Conservation (phyloP, 1,140 invertebrate genomes). For the Bombyx mori region DNA sequence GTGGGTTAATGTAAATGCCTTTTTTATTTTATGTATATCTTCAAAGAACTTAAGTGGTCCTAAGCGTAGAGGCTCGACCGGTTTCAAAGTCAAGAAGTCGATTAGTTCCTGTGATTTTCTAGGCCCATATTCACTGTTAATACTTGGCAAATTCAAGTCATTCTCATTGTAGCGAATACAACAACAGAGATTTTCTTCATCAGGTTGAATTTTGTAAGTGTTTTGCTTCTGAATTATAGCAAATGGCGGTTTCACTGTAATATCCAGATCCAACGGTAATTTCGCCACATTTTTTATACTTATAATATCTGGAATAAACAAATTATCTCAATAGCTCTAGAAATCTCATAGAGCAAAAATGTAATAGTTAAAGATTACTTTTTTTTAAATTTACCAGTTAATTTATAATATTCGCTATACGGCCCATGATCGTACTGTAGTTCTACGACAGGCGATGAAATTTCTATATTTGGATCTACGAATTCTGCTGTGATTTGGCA, state of each 20-base stretch:
- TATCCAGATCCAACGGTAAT: constrained; percentile 50
- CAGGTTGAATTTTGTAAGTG: constrained; percentile 38
- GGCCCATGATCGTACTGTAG: constrained; percentile 58
- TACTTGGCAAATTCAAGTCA: constrained; percentile 41
- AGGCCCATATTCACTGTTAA: constrained; percentile 28
- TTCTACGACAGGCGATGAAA: constrained; percentile 39
- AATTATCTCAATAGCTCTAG: background rate
- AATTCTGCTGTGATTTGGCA: constrained; percentile 51
- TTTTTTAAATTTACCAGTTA: constrained; percentile 39
- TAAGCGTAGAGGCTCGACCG: constrained; percentile 38
- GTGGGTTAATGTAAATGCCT: constrained; percentile 44
- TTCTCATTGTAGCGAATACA: constrained; percentile 49
- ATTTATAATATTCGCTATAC: constrained; percentile 58
- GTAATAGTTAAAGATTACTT: background rate
- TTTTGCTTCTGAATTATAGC: constrained; percentile 45
- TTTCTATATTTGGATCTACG: constrained; percentile 59
- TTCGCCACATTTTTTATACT: constrained; percentile 60
- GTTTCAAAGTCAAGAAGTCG: constrained; percentile 47
- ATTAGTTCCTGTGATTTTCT: constrained; percentile 37
- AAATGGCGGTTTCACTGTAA: constrained; percentile 51
- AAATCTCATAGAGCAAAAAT: no score
- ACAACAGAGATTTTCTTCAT: constrained; percentile 45
- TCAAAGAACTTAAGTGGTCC: constrained; percentile 49
- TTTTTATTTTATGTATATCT: constrained; percentile 60
- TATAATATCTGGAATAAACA: constrained; percentile 43